Evolutionary conservation across 1,140 invertebrate species (phyloP), one percentile per base, ranked within the genome.

Genomic region (Wiebesia pumilae): DNA sequence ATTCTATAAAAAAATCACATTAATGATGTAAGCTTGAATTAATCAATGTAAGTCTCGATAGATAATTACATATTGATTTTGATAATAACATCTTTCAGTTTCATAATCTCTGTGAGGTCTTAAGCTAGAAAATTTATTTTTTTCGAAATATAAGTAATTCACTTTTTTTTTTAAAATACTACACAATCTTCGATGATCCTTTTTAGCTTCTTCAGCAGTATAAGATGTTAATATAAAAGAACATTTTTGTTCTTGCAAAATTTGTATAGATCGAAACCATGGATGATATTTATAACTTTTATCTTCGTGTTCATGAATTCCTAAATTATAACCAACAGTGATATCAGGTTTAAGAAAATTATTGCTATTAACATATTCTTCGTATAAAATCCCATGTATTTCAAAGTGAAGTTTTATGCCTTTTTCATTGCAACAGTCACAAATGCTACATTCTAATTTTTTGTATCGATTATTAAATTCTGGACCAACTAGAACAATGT

Each of bases 51-150:
- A 89, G 84, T 90, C 89, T 21, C 86, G 58, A 83, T 92, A 93
- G 80, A 92, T 88, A 80, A 89, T 89, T 54, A 93, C 12, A 87
- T 89, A 92, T 33, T 92, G 89, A 89, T 93, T 93, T 62, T 90
- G 90, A 88, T 91, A 92, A 83, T 88, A 92, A 75, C 92, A 85
- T 0, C 85, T 87, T 51, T 91, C 91, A 38, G 75, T 89, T 65
- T 91, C 91, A 88, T 90, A 91, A 88, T 92, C 90, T 87, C 92
- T 91, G 58, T 90, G 88, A 6, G 92, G 92, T 87, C 90, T 90
- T 38, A 91, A 81, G 87, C 92, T 91, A 0, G 89, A 90, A 81
- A 91, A 93, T 38, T 89, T 89, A 89, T 93, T 93, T 38, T 82
- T 80, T 81, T 89, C 89, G 19, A 85, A 88, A 27, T 78, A 90